phyloP scores from a whole-genome alignment of 2,113 vertebrate genomes.

The Nycticryphes semicollaris region DNA sequence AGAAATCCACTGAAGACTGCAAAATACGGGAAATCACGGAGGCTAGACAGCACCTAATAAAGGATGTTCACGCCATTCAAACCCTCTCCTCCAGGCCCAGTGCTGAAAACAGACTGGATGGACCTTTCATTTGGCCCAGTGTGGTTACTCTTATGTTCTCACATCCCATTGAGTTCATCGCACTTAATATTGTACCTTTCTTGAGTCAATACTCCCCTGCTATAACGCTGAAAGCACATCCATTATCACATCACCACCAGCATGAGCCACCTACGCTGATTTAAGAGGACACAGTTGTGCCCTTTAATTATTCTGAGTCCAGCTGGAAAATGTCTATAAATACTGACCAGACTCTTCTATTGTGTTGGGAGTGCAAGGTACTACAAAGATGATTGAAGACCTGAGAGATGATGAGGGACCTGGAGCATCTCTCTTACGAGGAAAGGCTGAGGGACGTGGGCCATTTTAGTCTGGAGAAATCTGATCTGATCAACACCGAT shows the following conservation, averaged over 20 bases:
- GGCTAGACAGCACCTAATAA: neutral
- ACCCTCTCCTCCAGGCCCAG: accelerated
- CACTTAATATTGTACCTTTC: accelerated
- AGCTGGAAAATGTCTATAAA: neutral
- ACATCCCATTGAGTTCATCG: neutral
- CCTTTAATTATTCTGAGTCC: neutral
- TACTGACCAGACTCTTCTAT: neutral
- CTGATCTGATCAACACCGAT: too few relatives aligned
- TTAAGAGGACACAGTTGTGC: neutral
- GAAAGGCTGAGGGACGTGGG: too few relatives aligned
- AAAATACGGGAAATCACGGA: neutral
- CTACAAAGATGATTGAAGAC: too few relatives aligned
- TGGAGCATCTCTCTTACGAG: too few relatives aligned
- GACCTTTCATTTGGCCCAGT: neutral
- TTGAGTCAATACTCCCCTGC: neutral
- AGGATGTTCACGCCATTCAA: neutral
- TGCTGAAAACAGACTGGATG: neutral
- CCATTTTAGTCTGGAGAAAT: too few relatives aligned
- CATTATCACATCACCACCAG: accelerated
- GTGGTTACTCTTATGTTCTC: neutral
- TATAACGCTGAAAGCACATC: neutral
- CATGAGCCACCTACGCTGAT: neutral
- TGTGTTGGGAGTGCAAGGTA: neutral
- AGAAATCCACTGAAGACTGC: neutral
- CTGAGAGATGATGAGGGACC: too few relatives aligned